Evolutionary conservation across 2,113 vertebrate species (phyloP).

Genomic region (Plecturocebus donacophilus): DNA sequence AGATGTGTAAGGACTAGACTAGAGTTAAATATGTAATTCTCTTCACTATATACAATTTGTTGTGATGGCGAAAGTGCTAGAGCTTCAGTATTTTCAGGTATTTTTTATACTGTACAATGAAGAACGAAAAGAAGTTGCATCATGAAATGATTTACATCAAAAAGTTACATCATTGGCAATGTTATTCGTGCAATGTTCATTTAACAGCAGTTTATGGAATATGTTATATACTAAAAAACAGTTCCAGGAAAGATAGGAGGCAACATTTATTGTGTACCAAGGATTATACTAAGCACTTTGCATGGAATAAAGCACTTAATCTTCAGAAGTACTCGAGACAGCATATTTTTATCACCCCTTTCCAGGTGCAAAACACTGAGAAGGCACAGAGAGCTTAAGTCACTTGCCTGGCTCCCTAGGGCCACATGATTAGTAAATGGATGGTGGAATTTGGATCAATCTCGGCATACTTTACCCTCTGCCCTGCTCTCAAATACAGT

Average conservation of each 20-base stretch:
- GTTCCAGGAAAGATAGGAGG: neutral
- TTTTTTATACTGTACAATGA: neutral
- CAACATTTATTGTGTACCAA: neutral
- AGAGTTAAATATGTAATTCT: neutral
- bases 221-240: neutral
- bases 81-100: neutral
- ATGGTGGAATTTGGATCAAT: neutral
- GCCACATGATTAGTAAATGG: neutral
- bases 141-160: conserved; percentile 1
- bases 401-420: neutral
- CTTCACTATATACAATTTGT: neutral
- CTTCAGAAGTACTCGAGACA: neutral
- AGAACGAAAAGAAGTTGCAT: neutral
- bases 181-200: neutral
- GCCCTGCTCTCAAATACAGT: neutral
- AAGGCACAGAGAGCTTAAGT: neutral
- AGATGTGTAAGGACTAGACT: neutral
- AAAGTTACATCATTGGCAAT: neutral
- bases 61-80: neutral
- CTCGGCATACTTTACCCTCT: neutral
- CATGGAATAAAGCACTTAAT: neutral
- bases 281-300: neutral
- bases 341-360: neutral
- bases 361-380: neutral
- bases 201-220: conserved; percentile 14